Evolutionary conservation across 2,113 vertebrate genomes (phyloP).

Genomic region (Oreochromis tanganicae): DNA sequence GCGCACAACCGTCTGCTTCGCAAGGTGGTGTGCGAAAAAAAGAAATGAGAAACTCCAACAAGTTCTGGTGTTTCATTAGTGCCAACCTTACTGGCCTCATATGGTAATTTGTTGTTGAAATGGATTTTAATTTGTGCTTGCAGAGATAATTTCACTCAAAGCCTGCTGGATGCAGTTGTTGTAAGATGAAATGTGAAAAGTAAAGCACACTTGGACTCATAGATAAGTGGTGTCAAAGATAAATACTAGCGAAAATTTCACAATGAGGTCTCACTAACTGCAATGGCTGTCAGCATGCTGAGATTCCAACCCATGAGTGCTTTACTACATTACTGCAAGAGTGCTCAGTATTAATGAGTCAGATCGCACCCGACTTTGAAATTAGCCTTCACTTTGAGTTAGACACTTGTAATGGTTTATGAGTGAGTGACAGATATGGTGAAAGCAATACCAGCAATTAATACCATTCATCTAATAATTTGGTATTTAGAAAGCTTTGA

Average conservation of each 20-base stretch:
- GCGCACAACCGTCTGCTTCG: constrained; percentile 6
- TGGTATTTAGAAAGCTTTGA: not conserved
- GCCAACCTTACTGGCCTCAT: not conserved
- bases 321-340: not conserved
- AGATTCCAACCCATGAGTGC: not conserved
- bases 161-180: not conserved
- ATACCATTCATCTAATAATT: not conserved
- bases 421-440: not conserved
- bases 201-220: not conserved
- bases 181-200: not conserved
- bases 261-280: not conserved
- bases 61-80: not conserved
- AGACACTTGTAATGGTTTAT: not conserved
- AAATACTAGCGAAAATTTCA: not conserved
- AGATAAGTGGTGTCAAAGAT: not conserved
- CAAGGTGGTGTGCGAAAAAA: not conserved
- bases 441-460: not conserved
- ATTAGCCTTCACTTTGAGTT: not conserved
- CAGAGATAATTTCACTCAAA: not conserved
- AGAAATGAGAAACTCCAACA: not conserved
- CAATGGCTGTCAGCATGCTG: not conserved
- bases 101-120: constrained; percentile 4
- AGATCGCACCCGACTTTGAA: not conserved
- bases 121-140: constrained; percentile 1
- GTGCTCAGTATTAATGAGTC: not conserved